Evolutionary conservation across 1,140 invertebrate genomes (phyloP).

Genomic region (Periplaneta americana): DNA sequence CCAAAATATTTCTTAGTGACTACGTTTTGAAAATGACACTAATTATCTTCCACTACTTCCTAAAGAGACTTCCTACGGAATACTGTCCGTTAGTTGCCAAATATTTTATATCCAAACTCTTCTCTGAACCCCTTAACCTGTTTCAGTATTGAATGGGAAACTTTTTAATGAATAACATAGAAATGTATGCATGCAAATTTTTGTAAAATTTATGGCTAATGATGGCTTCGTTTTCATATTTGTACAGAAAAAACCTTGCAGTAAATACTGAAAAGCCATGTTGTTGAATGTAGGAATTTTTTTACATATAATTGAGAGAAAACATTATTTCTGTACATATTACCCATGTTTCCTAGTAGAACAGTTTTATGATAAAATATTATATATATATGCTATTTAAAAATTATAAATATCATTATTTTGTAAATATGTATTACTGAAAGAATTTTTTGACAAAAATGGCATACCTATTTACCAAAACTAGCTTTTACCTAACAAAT

Average conservation of each 20-base stretch:
- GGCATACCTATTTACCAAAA: neutral
- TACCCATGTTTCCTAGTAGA: neutral
- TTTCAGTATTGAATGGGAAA: neutral
- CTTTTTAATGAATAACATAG: neutral
- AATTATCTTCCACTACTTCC: neutral
- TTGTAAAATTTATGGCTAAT: neutral
- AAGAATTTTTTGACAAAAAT: neutral
- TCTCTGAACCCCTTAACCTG: neutral
- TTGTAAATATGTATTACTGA: neutral
- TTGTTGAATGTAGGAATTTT: neutral
- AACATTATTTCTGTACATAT: neutral
- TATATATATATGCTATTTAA: neutral
- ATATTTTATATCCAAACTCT: neutral
- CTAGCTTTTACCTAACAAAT: neutral
- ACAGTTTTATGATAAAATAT: neutral
- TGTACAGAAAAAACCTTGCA: neutral
- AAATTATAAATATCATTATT: neutral
- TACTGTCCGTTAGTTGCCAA: neutral
- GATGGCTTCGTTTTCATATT: neutral
- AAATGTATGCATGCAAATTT: neutral
- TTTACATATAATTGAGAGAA: neutral
- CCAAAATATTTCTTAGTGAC: neutral
- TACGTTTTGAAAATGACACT: neutral
- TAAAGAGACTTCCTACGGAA: neutral
- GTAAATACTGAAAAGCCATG: neutral